Evolutionary conservation across 2,113 vertebrate genomes (phyloP), one percentile per base, ranked within the genome.

Genomic region (Noctilio leporinus): DNA sequence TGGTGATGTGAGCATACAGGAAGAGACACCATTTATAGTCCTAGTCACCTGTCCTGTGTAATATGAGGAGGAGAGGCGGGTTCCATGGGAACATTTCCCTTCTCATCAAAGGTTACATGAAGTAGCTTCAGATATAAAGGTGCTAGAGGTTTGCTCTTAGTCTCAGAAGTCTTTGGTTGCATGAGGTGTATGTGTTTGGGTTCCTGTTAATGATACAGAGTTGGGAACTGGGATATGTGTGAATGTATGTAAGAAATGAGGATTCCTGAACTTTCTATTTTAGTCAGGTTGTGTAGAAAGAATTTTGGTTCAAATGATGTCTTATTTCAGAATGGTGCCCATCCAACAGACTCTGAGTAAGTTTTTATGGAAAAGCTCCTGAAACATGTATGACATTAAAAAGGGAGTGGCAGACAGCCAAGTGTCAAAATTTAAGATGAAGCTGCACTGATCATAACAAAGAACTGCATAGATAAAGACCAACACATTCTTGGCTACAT

Each of bases 1-100:
- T 72, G 55, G 64, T 7, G 49, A 57, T 47, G 33, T 1, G 12
- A 51, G 22, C 6, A 10, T 33, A 73, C 57, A 47, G 38, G 43
- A 51, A 28, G 35, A 85, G 55, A 26, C 5, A 1, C 14, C 28
- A 3, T n/a, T 7, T 33, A 3, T 24, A n/a, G 49, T 28, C 35
- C 8, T 2, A 5, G n/a, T 40, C 73, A 73, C n/a, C 20, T 11
- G 4, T 22, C 16, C n/a, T 16, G 1, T 38, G 1, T 10, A 57
- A 17, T 20, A 22, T 0, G 10, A 30, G 45, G 70, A 15, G 28
- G 28, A 33, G 30, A 30, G 38, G 24, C 24, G 35, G 24, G 14
- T 17, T 57, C n/a, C 38, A 0, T 0, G 30, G 38, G 38, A 47
- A n/a, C 0, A 11, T n/a, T 35, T 75, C 20, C 0, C 12, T 53